Evolutionary conservation across 2,888 invertebrate species (phyloP).

Genomic region (Trimorus sp.): DNA sequence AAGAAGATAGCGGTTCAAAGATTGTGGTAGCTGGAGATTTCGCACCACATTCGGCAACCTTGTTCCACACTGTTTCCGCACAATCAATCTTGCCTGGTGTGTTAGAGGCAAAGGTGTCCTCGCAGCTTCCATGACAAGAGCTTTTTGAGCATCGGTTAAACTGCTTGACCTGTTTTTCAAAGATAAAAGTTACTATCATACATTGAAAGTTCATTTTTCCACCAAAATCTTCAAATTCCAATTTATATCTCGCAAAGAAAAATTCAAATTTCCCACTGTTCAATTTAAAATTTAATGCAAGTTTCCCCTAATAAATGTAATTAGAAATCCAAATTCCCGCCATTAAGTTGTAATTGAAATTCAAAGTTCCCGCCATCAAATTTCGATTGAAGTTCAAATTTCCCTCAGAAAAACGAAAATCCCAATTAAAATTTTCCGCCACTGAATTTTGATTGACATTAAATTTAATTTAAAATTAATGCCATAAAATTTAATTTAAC

Average conservation of each 20-base stretch:
- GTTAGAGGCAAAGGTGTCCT: conserved; percentile 86
- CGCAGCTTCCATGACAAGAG: conserved; percentile 85
- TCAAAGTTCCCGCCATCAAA: no score
- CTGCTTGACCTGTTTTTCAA: conserved; percentile 83
- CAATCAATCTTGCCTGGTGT: conserved; percentile 85
- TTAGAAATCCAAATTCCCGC: no score
- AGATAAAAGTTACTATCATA: not conserved
- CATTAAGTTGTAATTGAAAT: no score
- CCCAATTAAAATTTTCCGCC: no score
- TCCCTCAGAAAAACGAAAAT: no score
- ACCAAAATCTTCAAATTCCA: not conserved
- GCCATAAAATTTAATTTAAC: no score
- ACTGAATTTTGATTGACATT: no score
- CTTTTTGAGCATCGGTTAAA: conserved; percentile 86
- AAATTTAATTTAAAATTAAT: no score
- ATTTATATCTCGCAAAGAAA: not conserved
- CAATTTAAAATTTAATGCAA: no score
- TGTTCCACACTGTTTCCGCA: conserved; percentile 84
- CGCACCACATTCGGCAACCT: conserved; percentile 83
- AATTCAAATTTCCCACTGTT: no score
- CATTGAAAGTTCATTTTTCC: not conserved
- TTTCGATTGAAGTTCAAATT: no score
- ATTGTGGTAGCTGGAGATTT: conserved; percentile 85
- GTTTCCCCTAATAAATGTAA: no score
- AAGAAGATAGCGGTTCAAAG: conserved; percentile 86